Evolutionary conservation across 2,888 invertebrate genomes (phyloP).

Genomic region (Agrotis puta): DNA sequence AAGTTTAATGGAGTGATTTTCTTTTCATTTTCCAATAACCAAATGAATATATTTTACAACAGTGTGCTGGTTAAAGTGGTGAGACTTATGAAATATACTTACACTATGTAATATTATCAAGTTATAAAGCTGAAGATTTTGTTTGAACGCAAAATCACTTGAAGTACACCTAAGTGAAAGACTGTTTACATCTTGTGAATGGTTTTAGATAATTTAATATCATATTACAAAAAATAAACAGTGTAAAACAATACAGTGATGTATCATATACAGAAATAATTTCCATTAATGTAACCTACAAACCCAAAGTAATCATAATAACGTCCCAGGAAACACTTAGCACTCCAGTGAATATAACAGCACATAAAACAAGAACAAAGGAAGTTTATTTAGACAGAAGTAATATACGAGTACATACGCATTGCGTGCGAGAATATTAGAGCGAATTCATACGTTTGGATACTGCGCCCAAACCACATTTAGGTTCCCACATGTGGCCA

Average conservation of each 20-base stretch:
- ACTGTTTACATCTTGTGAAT: too few relatives aligned
- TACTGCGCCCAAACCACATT: conserved; percentile 55
- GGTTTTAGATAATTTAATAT: too few relatives aligned
- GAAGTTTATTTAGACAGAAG: conserved; percentile 6
- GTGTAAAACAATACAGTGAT: too few relatives aligned
- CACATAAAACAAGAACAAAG: conserved; percentile 25
- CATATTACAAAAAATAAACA: too few relatives aligned
- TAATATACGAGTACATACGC: conserved; percentile 25
- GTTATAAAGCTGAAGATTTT: too few relatives aligned
- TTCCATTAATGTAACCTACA: neutral
- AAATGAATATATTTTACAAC: conserved; percentile 4
- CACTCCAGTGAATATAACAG: conserved; percentile 10
- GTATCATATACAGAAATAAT: too few relatives aligned
- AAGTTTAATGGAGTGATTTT: conserved; percentile 11
- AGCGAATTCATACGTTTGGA: conserved; percentile 36
- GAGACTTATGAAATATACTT: neutral
- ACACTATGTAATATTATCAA: neutral
- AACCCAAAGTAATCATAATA: neutral
- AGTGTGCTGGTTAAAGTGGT: neutral
- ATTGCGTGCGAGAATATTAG: conserved; percentile 43
- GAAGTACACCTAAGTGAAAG: too few relatives aligned
- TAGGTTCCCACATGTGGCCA: conserved; percentile 43
- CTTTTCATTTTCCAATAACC: conserved; percentile 24
- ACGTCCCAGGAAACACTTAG: neutral
- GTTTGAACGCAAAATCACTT: too few relatives aligned